Conservation (phyloP, 2,113 vertebrate genomes). For the Lipotes vexillifer region DNA sequence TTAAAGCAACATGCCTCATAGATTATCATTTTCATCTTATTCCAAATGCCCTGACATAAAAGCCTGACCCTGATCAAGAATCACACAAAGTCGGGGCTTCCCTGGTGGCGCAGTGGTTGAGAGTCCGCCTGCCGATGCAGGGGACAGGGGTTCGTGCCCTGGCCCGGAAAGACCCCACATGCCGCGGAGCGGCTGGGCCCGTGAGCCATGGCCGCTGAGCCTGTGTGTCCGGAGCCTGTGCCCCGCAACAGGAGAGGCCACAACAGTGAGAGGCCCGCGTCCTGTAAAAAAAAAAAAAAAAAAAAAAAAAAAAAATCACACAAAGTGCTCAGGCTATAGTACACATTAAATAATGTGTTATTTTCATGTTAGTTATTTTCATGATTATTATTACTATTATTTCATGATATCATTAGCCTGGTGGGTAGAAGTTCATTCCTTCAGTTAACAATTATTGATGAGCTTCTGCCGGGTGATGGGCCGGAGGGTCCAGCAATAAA, state of each 20-base stretch:
- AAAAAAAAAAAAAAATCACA: too few relatives aligned
- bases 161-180: too few relatives aligned
- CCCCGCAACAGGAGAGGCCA: too few relatives aligned
- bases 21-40: constrained; percentile 15
- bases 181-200: too few relatives aligned
- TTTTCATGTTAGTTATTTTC: not conserved
- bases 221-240: too few relatives aligned
- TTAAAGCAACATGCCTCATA: constrained; percentile 17
- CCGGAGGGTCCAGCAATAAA: not conserved
- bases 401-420: not conserved
- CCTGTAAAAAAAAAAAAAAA: too few relatives aligned
- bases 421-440: not conserved
- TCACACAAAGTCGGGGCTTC: not conserved
- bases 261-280: too few relatives aligned
- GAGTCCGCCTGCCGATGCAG: too few relatives aligned
- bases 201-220: too few relatives aligned
- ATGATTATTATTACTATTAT: not conserved
- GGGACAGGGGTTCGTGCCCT: too few relatives aligned
- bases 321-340: not conserved
- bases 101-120: too few relatives aligned
- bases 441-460: not conserved
- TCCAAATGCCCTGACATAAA: not conserved
- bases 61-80: constrained; percentile 20
- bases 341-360: not conserved
- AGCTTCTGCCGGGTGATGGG: not conserved